Base-by-base conservation (phyloP, 2,888 invertebrate species). In the Synanthedon andrenaeformis region DNA sequence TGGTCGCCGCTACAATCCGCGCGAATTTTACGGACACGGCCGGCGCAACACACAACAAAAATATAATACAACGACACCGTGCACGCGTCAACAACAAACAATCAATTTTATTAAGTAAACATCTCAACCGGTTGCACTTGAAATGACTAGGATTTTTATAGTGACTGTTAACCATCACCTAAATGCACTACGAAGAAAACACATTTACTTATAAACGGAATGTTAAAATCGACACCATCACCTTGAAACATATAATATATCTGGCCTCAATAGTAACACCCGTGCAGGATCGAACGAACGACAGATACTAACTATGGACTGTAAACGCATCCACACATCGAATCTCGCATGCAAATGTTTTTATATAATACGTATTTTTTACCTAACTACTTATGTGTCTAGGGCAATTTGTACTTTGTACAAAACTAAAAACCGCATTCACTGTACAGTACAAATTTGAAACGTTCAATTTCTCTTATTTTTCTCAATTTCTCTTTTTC, bases 371-470 rank as follows among this genome's bases (percentile, higher is more conserved):
- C 77, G 74, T 50, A 72, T 74, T 74, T 72, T 77, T 84, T 79
- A 82, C 84, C 87, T 88, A 88, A 83, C 88, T 88, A 88, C 86
- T 86, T 87, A 87, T 79, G 81, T 76, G 67, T 78, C 82, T 88
- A 88, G 79, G 84, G 84, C 85, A 81, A 62, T 81, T 83, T 86
- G 88, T 87, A 88, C 87, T 88, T 87, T 78, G 88, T 88, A 88
- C 88, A 88, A 83, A 84, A 76, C 74, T 71, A 74, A 83, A 83
- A 79, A 78, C 69, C 72, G 62, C 68, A 70, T 72, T 71, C 66
- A 74, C 74, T 76, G 77, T 76, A 79, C 78, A 76, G 74, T 75
- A 76, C 69, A 76, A 74, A 78, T 76, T 76, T 63, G 70, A 70
- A 72, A 70, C 59, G 69, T 69, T 67, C 35, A 35, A 10, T 35